These are phyloP conservation scores for Zoanthus sociatus DNA, from an alignment of 92 coral and sea anemone species.

Conservation along the genomic window DNA sequence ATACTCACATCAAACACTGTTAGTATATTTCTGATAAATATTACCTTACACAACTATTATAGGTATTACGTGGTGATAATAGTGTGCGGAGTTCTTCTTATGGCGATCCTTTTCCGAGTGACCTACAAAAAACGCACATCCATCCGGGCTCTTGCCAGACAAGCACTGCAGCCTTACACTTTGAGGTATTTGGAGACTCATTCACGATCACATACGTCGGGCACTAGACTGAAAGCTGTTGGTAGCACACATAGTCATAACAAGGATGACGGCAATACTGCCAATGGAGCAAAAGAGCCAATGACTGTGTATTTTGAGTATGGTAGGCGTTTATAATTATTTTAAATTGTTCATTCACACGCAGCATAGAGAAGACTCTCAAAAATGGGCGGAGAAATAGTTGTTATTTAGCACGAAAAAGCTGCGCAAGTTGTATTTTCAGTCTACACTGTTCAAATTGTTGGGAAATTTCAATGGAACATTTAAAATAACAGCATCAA, in stretches of 20 bases:
- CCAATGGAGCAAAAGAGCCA: neutral
- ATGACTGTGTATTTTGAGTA: neutral
- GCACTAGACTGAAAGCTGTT: neutral
- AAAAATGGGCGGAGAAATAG: too few species aligned
- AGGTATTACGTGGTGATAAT: slow-evolving; percentile 69
- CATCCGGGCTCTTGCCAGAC: slow-evolving; percentile 47
- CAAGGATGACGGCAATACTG: neutral
- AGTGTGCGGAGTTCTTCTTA: slow-evolving; percentile 45
- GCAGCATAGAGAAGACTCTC: too few species aligned
- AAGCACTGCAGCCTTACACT: slow-evolving; percentile 38
- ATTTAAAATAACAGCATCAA: too few species aligned
- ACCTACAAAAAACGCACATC: slow-evolving; percentile 49
- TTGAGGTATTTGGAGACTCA: slow-evolving; percentile 41
- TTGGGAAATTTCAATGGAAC: too few species aligned
- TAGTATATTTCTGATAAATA: neutral
- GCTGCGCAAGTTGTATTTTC: too few species aligned
- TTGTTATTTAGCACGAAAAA: too few species aligned
- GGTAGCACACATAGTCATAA: neutral
- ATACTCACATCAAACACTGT: neutral
- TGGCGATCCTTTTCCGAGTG: slow-evolving; percentile 52
- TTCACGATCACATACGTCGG: neutral
- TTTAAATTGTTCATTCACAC: too few species aligned
- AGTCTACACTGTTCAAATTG: too few species aligned
- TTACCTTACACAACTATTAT: neutral
- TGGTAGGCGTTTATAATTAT: neutral